Evolutionary conservation across 2,797 vertebrate species (phyloP), one percentile per base, ranked within the genome.

Genomic region (Spinibarbus caldwelli): DNA sequence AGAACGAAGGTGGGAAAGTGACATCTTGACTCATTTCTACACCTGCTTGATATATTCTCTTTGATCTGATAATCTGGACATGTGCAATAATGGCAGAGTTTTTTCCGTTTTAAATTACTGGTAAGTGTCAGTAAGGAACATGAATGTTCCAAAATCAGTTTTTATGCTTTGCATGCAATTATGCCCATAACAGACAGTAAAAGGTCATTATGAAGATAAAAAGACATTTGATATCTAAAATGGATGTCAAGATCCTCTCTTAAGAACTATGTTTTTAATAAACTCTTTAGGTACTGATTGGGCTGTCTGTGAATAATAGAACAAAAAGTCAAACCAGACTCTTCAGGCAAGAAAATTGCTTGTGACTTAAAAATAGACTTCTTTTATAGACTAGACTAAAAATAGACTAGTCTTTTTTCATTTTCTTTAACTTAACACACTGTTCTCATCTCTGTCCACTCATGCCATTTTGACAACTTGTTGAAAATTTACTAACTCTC

Each of bases 121-220:
- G n/a, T n/a, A 23, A 0, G 76, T 90, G 86, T 89, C 85, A 83
- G 85, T 78, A 71, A 78, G 82, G 52, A 62, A 38, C 54, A 29
- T 21, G 34, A 68, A 31, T 68, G 12, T 88, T 90, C 89, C 83
- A 85, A 88, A 86, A 89, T 73, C 76, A 85, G 82, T 90, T 90
- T n/a, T 90, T 86, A 41, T 83, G 76, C 49, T 45, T 57, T 57
- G 80, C 70, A 86, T 84, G 29, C 75, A 90, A 90, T 81, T 85
- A 89, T 90, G 36, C 41, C 83, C 34, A 67, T 90, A 90, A 86
- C 86, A 82, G 73, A 47, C 43, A 86, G 89, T 89, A 88, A 92
- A 84, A 88, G 81, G 87, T 82, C 85, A 83, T 86, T 85, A 83
- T 83, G 78, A 89, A 89, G 84, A 86, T 54, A 68, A 82, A 84